phyloP scores from a whole-genome alignment of 2,888 invertebrate species.

The Caenorhabditis sp. region DNA sequence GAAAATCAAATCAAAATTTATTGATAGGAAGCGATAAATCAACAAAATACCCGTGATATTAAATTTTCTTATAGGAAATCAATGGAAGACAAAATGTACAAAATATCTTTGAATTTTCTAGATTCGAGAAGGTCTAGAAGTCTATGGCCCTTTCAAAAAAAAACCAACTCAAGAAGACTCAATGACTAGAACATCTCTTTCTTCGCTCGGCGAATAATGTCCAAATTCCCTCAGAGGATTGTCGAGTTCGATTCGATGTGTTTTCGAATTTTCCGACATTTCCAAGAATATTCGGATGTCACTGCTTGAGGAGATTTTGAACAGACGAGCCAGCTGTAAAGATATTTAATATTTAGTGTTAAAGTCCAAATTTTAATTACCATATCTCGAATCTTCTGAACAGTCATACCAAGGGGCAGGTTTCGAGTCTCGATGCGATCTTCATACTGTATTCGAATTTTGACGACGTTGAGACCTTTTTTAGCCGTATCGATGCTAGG shows the following conservation, averaged over 20 bases:
- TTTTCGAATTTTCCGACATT: constrained; percentile 32
- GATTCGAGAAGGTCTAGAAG: too few relatives aligned
- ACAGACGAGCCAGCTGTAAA: constrained; percentile 42
- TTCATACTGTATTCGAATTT: constrained; percentile 32
- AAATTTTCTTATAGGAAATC: too few relatives aligned
- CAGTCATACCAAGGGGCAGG: constrained; percentile 35
- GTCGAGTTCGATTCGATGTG: constrained; percentile 45
- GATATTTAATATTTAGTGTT: background rate
- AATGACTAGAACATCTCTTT: constrained; percentile 39
- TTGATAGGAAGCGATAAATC: too few relatives aligned
- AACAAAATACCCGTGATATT: too few relatives aligned
- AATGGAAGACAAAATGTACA: too few relatives aligned
- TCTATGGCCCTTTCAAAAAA: too few relatives aligned
- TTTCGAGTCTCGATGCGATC: constrained; percentile 28
- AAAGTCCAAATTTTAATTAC: constrained; percentile 16
- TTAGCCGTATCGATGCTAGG: constrained; percentile 36
- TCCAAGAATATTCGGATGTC: constrained; percentile 30
- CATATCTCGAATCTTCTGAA: constrained; percentile 45
- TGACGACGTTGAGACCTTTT: constrained; percentile 37
- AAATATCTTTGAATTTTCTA: too few relatives aligned
- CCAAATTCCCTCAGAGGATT: constrained; percentile 44
- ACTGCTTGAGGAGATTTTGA: constrained; percentile 20
- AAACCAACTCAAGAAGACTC: constrained; percentile 25
- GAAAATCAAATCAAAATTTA: too few relatives aligned
- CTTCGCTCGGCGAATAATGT: constrained; percentile 49